A percentile compares a stretch with the other conserved stretches of the same genome.
Evolutionary conservation across 2,797 vertebrate genomes (phyloP).

Genomic region (Micromesistius poutassou): DNA sequence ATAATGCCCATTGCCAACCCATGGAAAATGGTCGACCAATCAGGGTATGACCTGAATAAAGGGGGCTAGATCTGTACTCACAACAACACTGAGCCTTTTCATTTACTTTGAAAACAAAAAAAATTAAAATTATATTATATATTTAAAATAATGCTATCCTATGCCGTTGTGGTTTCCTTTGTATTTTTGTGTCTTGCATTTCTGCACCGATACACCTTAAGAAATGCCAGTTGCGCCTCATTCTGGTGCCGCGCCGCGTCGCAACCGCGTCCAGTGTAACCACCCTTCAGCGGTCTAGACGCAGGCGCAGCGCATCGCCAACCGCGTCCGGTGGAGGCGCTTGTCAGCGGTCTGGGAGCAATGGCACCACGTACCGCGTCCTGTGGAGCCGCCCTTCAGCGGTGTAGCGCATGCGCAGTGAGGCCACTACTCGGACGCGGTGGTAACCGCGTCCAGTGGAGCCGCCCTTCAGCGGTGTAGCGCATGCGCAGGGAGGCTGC

Average conservation of each 20-base stretch:
- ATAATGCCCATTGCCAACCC: too few relatives aligned
- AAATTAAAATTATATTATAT: too few relatives aligned
- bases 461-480: too few relatives aligned
- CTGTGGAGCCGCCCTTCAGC: neutral
- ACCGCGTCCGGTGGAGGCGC: too few relatives aligned
- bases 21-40: neutral
- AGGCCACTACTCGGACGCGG: too few relatives aligned
- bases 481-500: neutral
- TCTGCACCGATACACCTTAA: neutral
- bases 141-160: neutral
- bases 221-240: neutral
- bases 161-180: neutral
- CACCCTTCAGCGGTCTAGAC: too few relatives aligned
- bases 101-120: neutral
- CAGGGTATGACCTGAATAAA: conserved; percentile 30
- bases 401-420: too few relatives aligned
- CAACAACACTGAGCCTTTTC: conserved; percentile 26
- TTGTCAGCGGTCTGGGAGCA: too few relatives aligned
- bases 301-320: too few relatives aligned
- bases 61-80: conserved; percentile 31
- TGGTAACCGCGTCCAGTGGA: neutral
- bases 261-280: neutral
- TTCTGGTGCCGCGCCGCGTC: neutral
- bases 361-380: too few relatives aligned
- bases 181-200: neutral